Conservation (phyloP, 1,140 invertebrate genomes). For the Drosophila watanabei region DNA sequence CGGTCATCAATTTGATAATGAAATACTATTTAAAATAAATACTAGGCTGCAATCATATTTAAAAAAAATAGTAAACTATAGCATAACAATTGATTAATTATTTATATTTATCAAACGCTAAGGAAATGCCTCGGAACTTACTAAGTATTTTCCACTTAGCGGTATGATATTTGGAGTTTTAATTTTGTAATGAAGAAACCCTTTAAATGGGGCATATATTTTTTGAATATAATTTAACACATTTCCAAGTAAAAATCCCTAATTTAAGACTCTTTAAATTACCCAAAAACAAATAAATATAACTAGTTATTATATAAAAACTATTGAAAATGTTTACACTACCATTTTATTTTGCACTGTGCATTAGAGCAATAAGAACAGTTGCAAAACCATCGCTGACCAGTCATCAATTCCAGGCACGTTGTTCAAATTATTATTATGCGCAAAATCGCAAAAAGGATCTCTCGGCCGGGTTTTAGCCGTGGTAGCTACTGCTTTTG, state of each 20-base stretch:
- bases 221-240: not conserved
- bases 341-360: not conserved
- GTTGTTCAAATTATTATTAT: slow-evolving; percentile 84
- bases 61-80: no score
- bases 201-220: not conserved
- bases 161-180: not conserved
- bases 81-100: no score
- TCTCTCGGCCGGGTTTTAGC: slow-evolving; percentile 39
- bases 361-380: slow-evolving; percentile 33
- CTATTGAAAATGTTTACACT: no score
- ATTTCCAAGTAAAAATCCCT: not conserved
- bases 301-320: not conserved
- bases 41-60: not conserved
- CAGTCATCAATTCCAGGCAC: slow-evolving; percentile 79
- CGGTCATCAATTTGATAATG: not conserved
- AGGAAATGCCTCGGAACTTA: not conserved
- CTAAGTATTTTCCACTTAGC: not conserved
- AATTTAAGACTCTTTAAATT: not conserved
- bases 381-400: slow-evolving; percentile 57
- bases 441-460: slow-evolving; percentile 83
- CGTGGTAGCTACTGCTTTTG: slow-evolving; percentile 53
- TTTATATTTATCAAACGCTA: no score
- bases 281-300: not conserved
- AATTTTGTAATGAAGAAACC: not conserved
- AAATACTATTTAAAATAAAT: not conserved